phyloP scores from a whole-genome alignment of 2,113 vertebrate genomes.

The Caracal caracal region DNA sequence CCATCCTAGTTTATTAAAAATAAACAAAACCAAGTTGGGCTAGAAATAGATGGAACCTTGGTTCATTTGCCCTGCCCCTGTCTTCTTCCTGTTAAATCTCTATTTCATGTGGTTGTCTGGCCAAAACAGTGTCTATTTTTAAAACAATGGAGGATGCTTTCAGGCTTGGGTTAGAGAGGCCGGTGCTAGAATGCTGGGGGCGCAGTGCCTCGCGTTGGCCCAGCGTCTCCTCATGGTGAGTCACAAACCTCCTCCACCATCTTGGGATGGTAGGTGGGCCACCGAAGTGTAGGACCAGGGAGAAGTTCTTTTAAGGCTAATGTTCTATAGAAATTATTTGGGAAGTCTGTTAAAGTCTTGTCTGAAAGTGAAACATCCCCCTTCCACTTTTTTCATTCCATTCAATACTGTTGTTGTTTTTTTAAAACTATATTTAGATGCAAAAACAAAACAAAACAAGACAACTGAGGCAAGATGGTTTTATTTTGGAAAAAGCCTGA shows the following conservation, averaged over 20 bases:
- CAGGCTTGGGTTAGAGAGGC: neutral
- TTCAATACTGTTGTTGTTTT: neutral
- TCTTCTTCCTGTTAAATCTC: constrained; percentile 46
- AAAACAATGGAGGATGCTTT: constrained; percentile 10
- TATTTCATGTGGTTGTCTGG: neutral
- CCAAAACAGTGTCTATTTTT: constrained; percentile 65
- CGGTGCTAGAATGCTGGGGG: neutral
- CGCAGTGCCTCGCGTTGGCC: neutral
- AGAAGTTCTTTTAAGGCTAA: neutral
- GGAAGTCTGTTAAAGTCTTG: neutral
- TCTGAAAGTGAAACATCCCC: neutral
- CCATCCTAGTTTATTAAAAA: constrained; percentile 59
- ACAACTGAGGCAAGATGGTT: constrained; percentile 14
- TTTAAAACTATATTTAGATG: constrained; percentile 31
- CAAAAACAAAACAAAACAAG: neutral
- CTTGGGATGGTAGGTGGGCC: neutral
- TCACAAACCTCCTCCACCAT: neutral
- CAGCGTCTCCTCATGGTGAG: neutral
- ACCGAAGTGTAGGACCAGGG: neutral
- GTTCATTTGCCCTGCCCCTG: constrained; percentile 32
- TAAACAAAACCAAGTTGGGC: constrained; percentile 35
- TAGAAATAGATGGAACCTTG: neutral
- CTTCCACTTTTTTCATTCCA: neutral
- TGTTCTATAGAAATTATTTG: neutral
- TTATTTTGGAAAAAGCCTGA: neutral